phyloP scores from a whole-genome alignment of 2,797 vertebrate species.

The Borostomias antarcticus region DNA sequence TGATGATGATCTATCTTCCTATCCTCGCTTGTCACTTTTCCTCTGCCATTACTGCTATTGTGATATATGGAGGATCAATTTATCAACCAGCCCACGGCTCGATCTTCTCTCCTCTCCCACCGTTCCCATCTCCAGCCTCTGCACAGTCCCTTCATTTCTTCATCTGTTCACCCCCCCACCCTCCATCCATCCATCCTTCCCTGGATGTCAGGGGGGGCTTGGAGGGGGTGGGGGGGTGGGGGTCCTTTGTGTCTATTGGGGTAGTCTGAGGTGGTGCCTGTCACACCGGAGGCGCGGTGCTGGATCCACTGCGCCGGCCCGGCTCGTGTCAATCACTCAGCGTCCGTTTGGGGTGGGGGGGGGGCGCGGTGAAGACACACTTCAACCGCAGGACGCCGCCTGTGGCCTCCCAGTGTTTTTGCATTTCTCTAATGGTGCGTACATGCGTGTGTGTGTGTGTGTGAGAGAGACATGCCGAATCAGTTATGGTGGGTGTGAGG shows the following conservation, averaged over 20 bases:
- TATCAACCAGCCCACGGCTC: conserved; percentile 55
- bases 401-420: conserved; percentile 40
- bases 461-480: background rate
- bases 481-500: background rate
- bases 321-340: conserved; percentile 64
- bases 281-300: conserved; percentile 54
- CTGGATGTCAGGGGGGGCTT: conserved; percentile 13
- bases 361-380: background rate
- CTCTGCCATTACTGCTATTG: conserved; percentile 59
- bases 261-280: conserved; percentile 54
- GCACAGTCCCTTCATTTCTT: conserved; percentile 54
- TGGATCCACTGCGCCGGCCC: conserved; percentile 51
- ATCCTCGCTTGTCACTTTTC: conserved; percentile 61
- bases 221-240: conserved; percentile 16
- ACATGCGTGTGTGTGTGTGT: conserved; percentile 2
- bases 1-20: conserved; percentile 62
- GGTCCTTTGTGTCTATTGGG: conserved; percentile 59
- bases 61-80: conserved; percentile 72
- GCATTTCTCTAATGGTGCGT: conserved; percentile 4
- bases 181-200: conserved; percentile 40
- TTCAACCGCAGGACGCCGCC: conserved; percentile 47
- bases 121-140: conserved; percentile 37
- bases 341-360: conserved; percentile 3
- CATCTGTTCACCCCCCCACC: conserved; percentile 43
- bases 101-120: conserved; percentile 28